These are phyloP conservation scores for Idaea straminata DNA, from an alignment of 2,888 invertebrate species.

Conservation along the genomic window DNA sequence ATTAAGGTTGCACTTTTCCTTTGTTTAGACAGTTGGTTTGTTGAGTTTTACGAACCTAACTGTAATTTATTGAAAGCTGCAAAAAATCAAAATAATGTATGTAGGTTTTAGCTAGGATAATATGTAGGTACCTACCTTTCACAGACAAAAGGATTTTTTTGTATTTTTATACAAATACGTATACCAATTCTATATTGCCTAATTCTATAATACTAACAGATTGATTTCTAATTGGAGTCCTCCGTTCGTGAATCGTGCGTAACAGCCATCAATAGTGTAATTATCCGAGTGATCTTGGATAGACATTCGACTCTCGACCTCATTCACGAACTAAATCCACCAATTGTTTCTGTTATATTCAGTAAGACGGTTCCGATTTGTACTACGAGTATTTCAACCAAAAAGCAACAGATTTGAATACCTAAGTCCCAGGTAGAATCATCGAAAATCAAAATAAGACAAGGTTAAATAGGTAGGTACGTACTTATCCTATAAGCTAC, in stretches of 20 bases:
- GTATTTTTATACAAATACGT: no score
- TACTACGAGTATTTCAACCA: background rate
- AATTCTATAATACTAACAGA: background rate
- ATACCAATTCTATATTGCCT: no score
- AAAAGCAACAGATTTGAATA: background rate
- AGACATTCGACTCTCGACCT: conserved; percentile 34
- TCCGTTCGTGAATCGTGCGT: conserved; percentile 22
- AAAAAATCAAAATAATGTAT: no score
- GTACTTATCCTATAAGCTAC: no score
- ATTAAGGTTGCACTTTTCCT: background rate
- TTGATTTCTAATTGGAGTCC: conserved; percentile 12
- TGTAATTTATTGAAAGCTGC: no score
- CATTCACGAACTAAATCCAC: background rate
- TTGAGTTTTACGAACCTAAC: no score
- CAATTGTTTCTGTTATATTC: background rate
- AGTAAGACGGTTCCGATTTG: background rate
- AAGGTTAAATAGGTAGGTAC: no score
- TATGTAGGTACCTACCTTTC: no score
- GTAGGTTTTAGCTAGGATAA: no score
- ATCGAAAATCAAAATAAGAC: no score
- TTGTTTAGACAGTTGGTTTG: background rate
- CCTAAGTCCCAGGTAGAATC: no score
- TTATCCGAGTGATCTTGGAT: conserved; percentile 58
- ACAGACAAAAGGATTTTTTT: no score
- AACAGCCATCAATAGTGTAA: conserved; percentile 37